Percentiles rank a stretch among this genome's conserved stretches.
phyloP scores from a whole-genome alignment of 2,888 invertebrate species.

The Chrysolina oricalcia region DNA sequence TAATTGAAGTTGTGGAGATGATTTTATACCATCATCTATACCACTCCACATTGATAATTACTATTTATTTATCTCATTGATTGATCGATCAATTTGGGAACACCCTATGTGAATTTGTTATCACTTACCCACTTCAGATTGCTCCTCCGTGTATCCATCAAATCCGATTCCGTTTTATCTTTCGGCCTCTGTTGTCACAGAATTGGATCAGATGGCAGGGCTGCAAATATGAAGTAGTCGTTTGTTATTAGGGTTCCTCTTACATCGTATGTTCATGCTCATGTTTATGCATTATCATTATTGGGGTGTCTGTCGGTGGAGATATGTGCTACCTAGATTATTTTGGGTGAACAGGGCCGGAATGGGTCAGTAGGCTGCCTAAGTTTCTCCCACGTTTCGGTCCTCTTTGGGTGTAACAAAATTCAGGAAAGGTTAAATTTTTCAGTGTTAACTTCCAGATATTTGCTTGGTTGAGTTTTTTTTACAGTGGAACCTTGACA shows the following conservation, averaged over 20 bases:
- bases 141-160: neutral
- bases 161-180: slow-evolving; percentile 23
- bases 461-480: no score
- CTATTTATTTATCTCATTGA: no score
- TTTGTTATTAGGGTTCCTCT: slow-evolving; percentile 15
- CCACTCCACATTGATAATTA: neutral
- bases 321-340: slow-evolving; percentile 28
- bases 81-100: neutral
- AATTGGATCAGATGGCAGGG: slow-evolving; percentile 9
- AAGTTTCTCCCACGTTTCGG: no score
- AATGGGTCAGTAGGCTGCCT: neutral
- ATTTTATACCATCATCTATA: neutral
- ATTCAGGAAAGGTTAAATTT: no score
- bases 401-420: no score
- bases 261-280: slow-evolving; percentile 41
- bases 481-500: no score
- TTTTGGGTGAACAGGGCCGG: neutral
- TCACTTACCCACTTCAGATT: neutral
- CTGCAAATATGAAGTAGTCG: slow-evolving; percentile 2
- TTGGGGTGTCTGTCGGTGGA: slow-evolving; percentile 15
- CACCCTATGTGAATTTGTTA: neutral
- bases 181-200: slow-evolving; percentile 15
- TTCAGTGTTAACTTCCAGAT: no score
- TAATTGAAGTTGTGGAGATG: no score
- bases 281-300: slow-evolving; percentile 47